Conservation (phyloP, 2,797 vertebrate genomes). For the Eulemur mongoz region DNA sequence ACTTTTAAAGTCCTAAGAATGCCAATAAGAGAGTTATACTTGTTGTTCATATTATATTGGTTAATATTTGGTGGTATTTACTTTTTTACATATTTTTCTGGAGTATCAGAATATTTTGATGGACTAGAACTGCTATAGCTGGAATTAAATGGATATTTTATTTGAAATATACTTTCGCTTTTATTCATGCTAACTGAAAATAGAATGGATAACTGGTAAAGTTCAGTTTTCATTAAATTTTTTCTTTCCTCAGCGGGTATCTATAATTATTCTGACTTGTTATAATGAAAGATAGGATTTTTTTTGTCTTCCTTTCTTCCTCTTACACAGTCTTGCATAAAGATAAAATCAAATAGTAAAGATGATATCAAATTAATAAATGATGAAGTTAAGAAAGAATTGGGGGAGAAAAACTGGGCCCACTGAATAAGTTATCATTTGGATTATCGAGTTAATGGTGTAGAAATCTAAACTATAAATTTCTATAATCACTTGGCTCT, state of each 20-base stretch:
- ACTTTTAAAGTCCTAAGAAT: background rate
- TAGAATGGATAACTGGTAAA: background rate
- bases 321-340: background rate
- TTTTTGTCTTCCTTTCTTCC: background rate
- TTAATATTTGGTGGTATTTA: background rate
- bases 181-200: constrained; percentile 22
- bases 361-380: constrained; percentile 5
- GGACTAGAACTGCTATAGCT: background rate
- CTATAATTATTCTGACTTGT: background rate
- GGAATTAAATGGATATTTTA: background rate
- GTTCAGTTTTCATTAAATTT: background rate
- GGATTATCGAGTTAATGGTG: background rate
- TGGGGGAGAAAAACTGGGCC: background rate
- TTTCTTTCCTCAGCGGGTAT: background rate
- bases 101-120: background rate
- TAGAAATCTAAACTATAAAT: background rate
- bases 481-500: background rate
- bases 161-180: background rate
- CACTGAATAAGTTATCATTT: background rate
- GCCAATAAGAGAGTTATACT: background rate
- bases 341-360: background rate
- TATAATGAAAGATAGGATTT: background rate
- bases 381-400: background rate
- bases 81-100: background rate
- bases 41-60: background rate